Percentiles rank a stretch among this genome's conserved stretches.
These are phyloP conservation scores for Ficedula albicollis DNA, from an alignment of 2,797 vertebrate species.

Conservation along the genomic window DNA sequence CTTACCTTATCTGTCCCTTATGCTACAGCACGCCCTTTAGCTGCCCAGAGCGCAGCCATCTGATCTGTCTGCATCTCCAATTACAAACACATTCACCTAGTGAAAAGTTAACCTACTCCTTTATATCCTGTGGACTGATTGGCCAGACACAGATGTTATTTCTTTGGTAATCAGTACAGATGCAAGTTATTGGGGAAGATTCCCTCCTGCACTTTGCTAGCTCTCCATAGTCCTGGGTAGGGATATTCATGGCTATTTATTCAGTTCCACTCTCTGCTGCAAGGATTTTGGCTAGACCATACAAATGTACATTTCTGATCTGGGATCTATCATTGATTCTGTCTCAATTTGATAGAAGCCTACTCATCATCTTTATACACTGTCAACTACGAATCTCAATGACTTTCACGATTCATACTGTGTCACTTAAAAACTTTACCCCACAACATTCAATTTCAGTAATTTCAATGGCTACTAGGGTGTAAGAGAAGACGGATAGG, in stretches of 20 bases:
- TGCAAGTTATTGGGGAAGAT: too few relatives aligned
- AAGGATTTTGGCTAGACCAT: not conserved
- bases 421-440: not conserved
- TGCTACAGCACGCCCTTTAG: too few relatives aligned
- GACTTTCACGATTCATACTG: not conserved
- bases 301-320: not conserved
- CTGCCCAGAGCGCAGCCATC: too few relatives aligned
- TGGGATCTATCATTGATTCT: not conserved
- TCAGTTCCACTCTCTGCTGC: not conserved
- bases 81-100: too few relatives aligned
- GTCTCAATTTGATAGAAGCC: not conserved
- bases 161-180: too few relatives aligned
- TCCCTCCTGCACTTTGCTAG: too few relatives aligned
- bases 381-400: not conserved
- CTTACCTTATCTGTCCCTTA: too few relatives aligned
- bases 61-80: too few relatives aligned
- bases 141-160: too few relatives aligned
- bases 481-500: not conserved
- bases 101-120: too few relatives aligned
- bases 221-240: not conserved
- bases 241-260: not conserved
- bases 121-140: too few relatives aligned
- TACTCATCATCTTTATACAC: not conserved
- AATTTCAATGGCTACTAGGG: not conserved
- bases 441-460: not conserved